A percentile compares a stretch with the other conserved stretches of the same genome.
phyloP scores from a whole-genome alignment of 2,797 vertebrate genomes.

The Rhynchonycteris naso region DNA sequence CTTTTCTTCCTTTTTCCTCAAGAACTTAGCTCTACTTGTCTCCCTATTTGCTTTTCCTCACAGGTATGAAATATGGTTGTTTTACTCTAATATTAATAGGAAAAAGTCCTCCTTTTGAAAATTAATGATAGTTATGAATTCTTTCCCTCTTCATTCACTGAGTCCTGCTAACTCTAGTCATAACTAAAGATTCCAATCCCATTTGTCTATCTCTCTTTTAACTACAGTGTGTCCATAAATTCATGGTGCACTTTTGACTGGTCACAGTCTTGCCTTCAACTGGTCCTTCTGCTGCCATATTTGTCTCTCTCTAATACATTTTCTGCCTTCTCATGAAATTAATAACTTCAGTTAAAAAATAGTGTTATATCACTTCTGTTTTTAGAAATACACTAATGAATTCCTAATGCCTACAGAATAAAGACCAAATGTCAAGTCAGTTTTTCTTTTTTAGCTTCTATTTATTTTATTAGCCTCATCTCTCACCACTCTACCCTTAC shows the following conservation, averaged over 20 bases:
- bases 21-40: background rate
- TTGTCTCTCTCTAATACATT: background rate
- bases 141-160: background rate
- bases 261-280: background rate
- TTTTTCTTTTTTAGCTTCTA: background rate
- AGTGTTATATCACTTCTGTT: background rate
- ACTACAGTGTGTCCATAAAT: too few species aligned
- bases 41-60: background rate
- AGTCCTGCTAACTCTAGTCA: background rate
- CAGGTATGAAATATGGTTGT: background rate
- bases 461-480: background rate
- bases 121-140: background rate
- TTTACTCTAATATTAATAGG: background rate
- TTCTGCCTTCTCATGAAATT: background rate
- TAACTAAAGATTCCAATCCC: background rate
- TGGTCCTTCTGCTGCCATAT: background rate
- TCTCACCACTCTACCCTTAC: background rate
- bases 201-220: background rate
- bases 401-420: background rate
- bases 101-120: background rate
- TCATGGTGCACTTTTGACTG: too few species aligned
- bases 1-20: background rate
- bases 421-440: background rate
- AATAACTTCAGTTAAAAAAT: conserved; percentile 29
- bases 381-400: background rate